Conservation (phyloP, 1,140 invertebrate genomes). For the Drosophila kepulauana region DNA sequence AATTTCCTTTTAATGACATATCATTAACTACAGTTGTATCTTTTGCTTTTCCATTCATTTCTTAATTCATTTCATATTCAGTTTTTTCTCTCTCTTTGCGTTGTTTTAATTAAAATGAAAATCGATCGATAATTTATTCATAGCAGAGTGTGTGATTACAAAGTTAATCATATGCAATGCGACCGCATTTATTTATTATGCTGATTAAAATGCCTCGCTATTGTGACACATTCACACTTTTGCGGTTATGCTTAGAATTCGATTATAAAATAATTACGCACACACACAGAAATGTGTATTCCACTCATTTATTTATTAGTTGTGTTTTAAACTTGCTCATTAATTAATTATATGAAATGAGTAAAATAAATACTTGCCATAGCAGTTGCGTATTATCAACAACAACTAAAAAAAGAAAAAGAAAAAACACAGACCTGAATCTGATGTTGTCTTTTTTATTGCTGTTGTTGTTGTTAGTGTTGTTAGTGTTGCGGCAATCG, state of each 20-base stretch:
- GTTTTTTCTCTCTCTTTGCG: not conserved
- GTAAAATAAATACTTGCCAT: conserved; percentile 12
- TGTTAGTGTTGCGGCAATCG: conserved; percentile 35
- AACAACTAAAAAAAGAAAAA: conserved; percentile 22
- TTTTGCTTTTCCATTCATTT: not conserved
- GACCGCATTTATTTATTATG: conserved; percentile 47
- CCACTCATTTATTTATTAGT: not conserved
- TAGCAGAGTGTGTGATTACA: conserved; percentile 7
- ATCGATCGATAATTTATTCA: conserved; percentile 27
- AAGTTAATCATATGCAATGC: conserved; percentile 50
- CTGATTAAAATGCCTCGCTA: conserved; percentile 34
- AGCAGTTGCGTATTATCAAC: conserved; percentile 41
- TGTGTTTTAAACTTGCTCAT: conserved; percentile 6
- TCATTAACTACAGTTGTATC: not conserved
- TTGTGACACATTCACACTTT: conserved; percentile 19
- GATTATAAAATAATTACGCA: conserved; percentile 42
- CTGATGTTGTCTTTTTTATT: not conserved
- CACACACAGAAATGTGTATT: not conserved
- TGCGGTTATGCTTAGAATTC: conserved; percentile 42
- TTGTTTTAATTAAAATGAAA: conserved; percentile 12
- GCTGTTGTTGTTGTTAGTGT: conserved; percentile 9
- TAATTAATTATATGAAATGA: conserved; percentile 50
- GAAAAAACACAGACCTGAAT: not conserved
- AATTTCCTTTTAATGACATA: conserved; percentile 10
- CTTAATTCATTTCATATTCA: not conserved